These are phyloP conservation scores for Myocastor coypus DNA, from an alignment of 2,113 vertebrate genomes.

Conservation along the genomic window DNA sequence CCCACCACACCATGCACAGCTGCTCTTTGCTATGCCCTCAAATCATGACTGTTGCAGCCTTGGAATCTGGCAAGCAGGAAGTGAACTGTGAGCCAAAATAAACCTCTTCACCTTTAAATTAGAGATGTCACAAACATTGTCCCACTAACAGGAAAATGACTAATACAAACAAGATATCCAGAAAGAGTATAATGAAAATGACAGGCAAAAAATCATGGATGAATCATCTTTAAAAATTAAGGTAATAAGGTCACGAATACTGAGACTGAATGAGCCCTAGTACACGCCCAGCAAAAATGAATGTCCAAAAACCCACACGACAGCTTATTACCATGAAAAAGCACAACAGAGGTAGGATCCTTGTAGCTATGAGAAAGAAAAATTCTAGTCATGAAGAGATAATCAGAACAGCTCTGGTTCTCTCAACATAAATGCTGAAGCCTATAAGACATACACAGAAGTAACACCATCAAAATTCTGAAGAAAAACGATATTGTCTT, in stretches of 20 bases:
- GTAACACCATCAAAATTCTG: neutral
- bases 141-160: neutral
- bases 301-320: neutral
- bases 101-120: neutral
- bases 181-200: neutral
- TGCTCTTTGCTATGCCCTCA: neutral
- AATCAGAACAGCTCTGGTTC: neutral
- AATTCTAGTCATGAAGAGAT: neutral
- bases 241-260: neutral
- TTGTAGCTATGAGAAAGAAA: neutral
- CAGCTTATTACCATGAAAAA: neutral
- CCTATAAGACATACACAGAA: neutral
- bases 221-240: slow-evolving; percentile 5
- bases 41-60: neutral
- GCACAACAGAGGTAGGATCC: neutral
- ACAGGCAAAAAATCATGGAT: neutral
- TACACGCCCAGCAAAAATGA: neutral
- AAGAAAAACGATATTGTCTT: slow-evolving; percentile 39
- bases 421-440: neutral
- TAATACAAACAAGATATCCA: neutral
- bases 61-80: neutral
- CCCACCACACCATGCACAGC: neutral
- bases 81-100: neutral
- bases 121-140: neutral
- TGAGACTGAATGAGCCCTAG: neutral